These are phyloP conservation scores for Lamellibrachia satsuma DNA, from an alignment of 2,888 invertebrate species.

Conservation along the genomic window DNA sequence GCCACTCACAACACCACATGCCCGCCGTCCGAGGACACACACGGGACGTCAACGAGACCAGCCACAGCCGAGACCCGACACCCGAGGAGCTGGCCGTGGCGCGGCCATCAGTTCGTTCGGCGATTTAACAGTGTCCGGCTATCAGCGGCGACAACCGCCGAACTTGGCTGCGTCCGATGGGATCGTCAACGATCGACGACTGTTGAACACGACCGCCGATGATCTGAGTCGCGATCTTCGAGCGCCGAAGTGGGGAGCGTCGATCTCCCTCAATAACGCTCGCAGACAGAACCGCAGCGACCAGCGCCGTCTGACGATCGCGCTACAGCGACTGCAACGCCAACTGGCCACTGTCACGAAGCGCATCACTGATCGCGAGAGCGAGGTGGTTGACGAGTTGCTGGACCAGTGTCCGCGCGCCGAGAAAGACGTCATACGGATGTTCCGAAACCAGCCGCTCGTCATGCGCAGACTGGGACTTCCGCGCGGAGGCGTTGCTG, in stretches of 20 bases:
- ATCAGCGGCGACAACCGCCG: not conserved
- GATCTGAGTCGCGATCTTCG: constrained; percentile 21
- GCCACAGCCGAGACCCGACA: not conserved
- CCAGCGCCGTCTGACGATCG: constrained; percentile 19
- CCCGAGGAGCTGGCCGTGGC: not conserved
- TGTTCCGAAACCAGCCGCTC: not conserved
- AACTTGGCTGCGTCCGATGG: not conserved
- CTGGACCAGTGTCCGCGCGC: not conserved
- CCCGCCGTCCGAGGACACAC: constrained; percentile 13
- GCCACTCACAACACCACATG: not conserved
- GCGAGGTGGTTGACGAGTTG: constrained; percentile 23
- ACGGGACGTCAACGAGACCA: not conserved
- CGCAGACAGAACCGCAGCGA: constrained; percentile 23
- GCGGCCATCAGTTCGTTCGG: not conserved
- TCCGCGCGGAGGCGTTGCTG: not conserved
- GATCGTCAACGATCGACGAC: not conserved
- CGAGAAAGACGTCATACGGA: constrained; percentile 20
- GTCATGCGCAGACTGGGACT: constrained; percentile 13
- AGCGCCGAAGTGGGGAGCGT: constrained; percentile 17
- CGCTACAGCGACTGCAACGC: not conserved
- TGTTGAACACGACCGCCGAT: constrained; percentile 17
- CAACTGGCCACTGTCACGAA: not conserved
- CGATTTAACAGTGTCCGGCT: not conserved
- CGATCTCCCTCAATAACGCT: constrained; percentile 24
- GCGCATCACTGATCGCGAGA: constrained; percentile 22